phyloP scores from a whole-genome alignment of 53 echinoderm and acorn worm genomes.

The Paelopatides confundens region DNA sequence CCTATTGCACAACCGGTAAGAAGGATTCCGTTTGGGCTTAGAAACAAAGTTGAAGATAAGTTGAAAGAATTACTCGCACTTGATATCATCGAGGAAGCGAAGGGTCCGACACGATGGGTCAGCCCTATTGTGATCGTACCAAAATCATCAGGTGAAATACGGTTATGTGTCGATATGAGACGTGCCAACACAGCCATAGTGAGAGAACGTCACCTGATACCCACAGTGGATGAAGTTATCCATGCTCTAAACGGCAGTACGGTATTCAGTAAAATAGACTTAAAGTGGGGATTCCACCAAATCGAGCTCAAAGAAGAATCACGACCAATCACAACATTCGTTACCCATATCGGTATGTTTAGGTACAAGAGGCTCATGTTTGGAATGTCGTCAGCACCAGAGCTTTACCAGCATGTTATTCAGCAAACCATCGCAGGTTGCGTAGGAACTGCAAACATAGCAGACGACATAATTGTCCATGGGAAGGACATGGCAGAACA shows the following conservation, averaged over 20 bases:
- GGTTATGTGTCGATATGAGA: too few species aligned
- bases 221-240: conserved; percentile 37
- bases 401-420: conserved; percentile 50
- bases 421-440: background rate
- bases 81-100: conserved; percentile 47
- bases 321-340: conserved; percentile 31
- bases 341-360: too few species aligned
- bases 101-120: conserved; percentile 59
- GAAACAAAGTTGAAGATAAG: conserved; percentile 55
- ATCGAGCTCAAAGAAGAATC: conserved; percentile 12
- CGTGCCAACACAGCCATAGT: conserved; percentile 50
- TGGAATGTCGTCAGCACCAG: conserved; percentile 53
- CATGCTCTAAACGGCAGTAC: background rate
- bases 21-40: too few species aligned
- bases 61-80: conserved; percentile 30
- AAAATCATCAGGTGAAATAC: conserved; percentile 32
- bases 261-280: background rate
- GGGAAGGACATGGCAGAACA: too few species aligned
- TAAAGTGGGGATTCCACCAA: too few species aligned
- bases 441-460: conserved; percentile 47
- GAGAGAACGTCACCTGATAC: conserved; percentile 52
- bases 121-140: too few species aligned
- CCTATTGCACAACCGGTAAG: conserved; percentile 67
- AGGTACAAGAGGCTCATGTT: conserved; percentile 55
- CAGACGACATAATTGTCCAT: conserved; percentile 62